phyloP scores from a whole-genome alignment of 1,140 invertebrate species.

The Drosophila bocqueti region DNA sequence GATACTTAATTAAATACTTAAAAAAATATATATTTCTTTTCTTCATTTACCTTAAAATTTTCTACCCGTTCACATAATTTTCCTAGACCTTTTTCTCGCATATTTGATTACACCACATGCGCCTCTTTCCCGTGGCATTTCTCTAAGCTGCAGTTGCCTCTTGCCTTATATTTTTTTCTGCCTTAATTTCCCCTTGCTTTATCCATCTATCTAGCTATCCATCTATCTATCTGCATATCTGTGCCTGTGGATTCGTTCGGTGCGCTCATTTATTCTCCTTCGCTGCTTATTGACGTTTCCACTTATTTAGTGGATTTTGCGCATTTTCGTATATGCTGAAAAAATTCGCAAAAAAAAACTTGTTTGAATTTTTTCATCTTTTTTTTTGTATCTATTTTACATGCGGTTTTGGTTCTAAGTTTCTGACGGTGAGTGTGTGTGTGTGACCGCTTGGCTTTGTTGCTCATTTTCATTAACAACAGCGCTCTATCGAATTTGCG shows the following conservation, averaged over 20 bases:
- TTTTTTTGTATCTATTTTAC: constrained; percentile 62
- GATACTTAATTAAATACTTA: background rate
- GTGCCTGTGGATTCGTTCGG: constrained; percentile 65
- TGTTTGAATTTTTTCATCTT: constrained; percentile 34
- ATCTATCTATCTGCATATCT: constrained; percentile 12
- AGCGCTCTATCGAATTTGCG: constrained; percentile 53
- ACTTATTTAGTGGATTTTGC: constrained; percentile 82
- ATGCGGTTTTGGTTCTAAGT: constrained; percentile 56
- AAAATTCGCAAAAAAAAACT: constrained; percentile 57
- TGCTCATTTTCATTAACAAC: constrained; percentile 81
- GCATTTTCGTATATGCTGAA: constrained; percentile 75
- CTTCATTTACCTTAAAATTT: background rate
- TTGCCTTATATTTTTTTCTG: constrained; percentile 26
- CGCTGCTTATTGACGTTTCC: constrained; percentile 74
- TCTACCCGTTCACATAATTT: constrained; percentile 18
- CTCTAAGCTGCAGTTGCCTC: constrained; percentile 34
- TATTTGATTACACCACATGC: constrained; percentile 73
- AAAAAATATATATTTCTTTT: no score
- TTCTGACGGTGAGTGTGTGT: constrained; percentile 16
- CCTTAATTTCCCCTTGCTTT: constrained; percentile 2
- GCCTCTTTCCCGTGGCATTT: constrained; percentile 57
- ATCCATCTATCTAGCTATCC: constrained; percentile 14
- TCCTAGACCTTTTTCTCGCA: constrained; percentile 54
- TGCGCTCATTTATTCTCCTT: constrained; percentile 58
- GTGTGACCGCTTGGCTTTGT: constrained; percentile 71